phyloP scores from a whole-genome alignment of 30 jellyfish, hydroid and myxozoan species.

The Cassiopea xamachana region DNA sequence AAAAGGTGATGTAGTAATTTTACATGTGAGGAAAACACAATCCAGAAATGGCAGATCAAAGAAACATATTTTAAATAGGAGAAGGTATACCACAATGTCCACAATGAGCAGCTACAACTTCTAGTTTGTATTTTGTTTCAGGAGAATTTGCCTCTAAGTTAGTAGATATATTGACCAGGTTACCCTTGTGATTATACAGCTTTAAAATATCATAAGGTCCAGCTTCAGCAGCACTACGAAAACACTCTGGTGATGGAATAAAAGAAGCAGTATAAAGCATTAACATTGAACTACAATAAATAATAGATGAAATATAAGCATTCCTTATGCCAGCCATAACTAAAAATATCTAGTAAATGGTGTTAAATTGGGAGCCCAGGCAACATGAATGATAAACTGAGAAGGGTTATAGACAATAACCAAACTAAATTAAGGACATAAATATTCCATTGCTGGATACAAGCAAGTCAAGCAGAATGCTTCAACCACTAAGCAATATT shows the following conservation, averaged over 20 bases:
- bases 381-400: no score
- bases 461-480: no score
- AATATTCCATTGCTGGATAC: no score
- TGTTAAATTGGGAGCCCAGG: no score
- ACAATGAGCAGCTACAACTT: constrained; percentile 99
- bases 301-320: neutral
- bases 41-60: neutral
- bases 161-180: constrained; percentile 87
- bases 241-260: constrained; percentile 70
- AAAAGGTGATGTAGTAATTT: no score
- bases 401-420: no score
- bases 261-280: neutral
- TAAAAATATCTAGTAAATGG: neutral
- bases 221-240: constrained; percentile 99
- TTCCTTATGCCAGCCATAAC: neutral
- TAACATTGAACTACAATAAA: neutral
- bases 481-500: no score
- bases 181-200: constrained; percentile 94
- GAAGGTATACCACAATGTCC: constrained; percentile 95
- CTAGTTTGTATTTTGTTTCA: constrained; percentile 72
- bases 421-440: no score
- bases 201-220: constrained; percentile 98
- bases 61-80: neutral
- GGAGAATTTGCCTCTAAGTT: constrained; percentile 81
- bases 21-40: no score